A percentile compares a stretch with the other conserved stretches of the same genome.
Evolutionary conservation across 2,797 vertebrate species (phyloP).

Genomic region (Sebastiscus tertius): DNA sequence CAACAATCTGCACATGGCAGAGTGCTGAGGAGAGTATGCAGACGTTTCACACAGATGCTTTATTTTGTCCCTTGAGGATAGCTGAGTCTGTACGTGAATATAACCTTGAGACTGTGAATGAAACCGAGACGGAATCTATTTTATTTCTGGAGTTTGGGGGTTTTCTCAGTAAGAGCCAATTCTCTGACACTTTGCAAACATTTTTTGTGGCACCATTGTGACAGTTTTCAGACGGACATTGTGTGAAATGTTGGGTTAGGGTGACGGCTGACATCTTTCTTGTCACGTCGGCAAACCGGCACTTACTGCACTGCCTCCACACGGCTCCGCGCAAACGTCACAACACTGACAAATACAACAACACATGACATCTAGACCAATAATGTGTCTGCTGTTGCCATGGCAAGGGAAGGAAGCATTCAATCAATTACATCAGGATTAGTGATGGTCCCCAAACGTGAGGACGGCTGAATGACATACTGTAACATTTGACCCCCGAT

Average conservation of each 20-base stretch:
- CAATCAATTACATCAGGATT: constrained; percentile 38
- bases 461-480: constrained; percentile 39
- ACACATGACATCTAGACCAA: constrained; percentile 44
- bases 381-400: constrained; percentile 4
- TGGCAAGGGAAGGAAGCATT: constrained; percentile 1
- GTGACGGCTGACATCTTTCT: constrained; percentile 35
- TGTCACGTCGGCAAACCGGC: constrained; percentile 43
- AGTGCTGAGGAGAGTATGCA: constrained; percentile 1
- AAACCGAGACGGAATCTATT: constrained; percentile 1
- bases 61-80: background rate
- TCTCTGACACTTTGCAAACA: constrained; percentile 18
- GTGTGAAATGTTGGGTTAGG: constrained; percentile 50
- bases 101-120: background rate
- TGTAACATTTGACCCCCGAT: constrained; percentile 38
- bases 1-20: constrained; percentile 57
- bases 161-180: constrained; percentile 7
- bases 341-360: constrained; percentile 41
- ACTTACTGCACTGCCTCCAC: constrained; percentile 24
- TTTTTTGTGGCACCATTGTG: constrained; percentile 32
- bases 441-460: constrained; percentile 12
- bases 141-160: background rate
- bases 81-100: background rate
- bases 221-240: constrained; percentile 37
- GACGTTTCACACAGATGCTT: constrained; percentile 16
- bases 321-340: constrained; percentile 39